These are phyloP conservation scores for Chrysolina americana DNA, from an alignment of 2,888 invertebrate species.

Conservation along the genomic window DNA sequence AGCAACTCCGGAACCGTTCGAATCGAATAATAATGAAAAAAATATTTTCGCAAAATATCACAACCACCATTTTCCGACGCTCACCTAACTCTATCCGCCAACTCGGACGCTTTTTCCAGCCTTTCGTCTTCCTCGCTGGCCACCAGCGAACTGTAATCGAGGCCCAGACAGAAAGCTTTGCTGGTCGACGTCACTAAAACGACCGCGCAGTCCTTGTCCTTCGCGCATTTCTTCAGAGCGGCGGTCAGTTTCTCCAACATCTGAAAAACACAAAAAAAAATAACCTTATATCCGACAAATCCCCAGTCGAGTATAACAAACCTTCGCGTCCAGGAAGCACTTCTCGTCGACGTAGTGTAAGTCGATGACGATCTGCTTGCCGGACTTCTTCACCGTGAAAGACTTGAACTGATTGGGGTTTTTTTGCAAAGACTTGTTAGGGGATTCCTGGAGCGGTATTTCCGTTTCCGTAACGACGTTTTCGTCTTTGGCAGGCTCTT, in stretches of 20 bases:
- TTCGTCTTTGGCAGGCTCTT: constrained; percentile 30
- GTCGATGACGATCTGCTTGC: constrained; percentile 57
- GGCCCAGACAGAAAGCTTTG: constrained; percentile 84
- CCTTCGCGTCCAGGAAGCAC: constrained; percentile 56
- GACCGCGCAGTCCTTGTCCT: constrained; percentile 76
- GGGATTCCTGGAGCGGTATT: constrained; percentile 22
- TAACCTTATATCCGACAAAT: neutral
- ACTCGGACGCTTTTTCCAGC: constrained; percentile 74
- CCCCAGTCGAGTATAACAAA: constrained; percentile 29
- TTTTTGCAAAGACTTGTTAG: constrained; percentile 32
- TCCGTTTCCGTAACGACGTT: constrained; percentile 6
- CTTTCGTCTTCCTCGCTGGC: constrained; percentile 75
- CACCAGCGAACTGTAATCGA: constrained; percentile 82
- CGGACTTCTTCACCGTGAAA: constrained; percentile 56
- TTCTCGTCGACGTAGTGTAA: constrained; percentile 53
- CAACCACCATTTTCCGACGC: neutral
- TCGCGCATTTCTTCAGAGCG: constrained; percentile 76
- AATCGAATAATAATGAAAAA: no score
- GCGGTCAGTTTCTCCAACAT: constrained; percentile 83
- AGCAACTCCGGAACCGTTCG: no score
- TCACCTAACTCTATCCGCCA: constrained; percentile 84
- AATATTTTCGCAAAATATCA: no score
- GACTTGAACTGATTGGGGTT: constrained; percentile 49
- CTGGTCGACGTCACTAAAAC: constrained; percentile 85
- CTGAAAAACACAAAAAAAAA: constrained; percentile 68